Conservation (phyloP, 2,888 invertebrate species). For the Volucella inflata region DNA sequence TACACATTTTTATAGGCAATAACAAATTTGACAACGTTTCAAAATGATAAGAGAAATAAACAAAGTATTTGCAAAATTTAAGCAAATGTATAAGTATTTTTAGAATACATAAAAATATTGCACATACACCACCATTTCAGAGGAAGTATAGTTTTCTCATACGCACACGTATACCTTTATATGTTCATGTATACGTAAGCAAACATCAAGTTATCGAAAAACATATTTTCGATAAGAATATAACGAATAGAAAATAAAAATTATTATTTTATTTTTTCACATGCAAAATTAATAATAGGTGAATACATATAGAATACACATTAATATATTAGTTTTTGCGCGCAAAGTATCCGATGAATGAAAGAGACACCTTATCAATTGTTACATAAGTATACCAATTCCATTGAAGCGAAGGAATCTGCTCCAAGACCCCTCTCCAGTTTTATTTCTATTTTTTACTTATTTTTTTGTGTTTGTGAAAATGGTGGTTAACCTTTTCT, state of each 20-base stretch:
- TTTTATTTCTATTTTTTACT: slow-evolving; percentile 5
- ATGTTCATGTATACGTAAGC: neutral
- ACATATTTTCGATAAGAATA: neutral
- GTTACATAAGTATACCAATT: slow-evolving; percentile 58
- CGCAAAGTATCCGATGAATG: slow-evolving; percentile 21
- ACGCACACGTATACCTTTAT: neutral
- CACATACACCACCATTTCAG: neutral
- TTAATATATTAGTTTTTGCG: slow-evolving; percentile 41
- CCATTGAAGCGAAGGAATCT: neutral
- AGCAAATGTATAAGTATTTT: too few species aligned
- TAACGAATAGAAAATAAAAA: neutral
- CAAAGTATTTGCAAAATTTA: too few species aligned
- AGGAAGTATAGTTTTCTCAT: neutral
- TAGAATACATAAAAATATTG: too few species aligned
- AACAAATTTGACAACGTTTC: too few species aligned
- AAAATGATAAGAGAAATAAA: too few species aligned
- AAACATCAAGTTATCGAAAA: neutral
- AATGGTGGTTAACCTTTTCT: neutral
- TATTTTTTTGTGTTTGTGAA: neutral
- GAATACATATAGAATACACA: neutral
- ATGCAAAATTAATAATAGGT: neutral
- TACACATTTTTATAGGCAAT: too few species aligned
- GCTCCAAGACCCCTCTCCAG: neutral
- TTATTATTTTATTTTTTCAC: neutral
- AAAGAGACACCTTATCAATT: slow-evolving; percentile 30